phyloP scores from a whole-genome alignment of 2,888 invertebrate genomes.

The Penaeus monodon region DNA sequence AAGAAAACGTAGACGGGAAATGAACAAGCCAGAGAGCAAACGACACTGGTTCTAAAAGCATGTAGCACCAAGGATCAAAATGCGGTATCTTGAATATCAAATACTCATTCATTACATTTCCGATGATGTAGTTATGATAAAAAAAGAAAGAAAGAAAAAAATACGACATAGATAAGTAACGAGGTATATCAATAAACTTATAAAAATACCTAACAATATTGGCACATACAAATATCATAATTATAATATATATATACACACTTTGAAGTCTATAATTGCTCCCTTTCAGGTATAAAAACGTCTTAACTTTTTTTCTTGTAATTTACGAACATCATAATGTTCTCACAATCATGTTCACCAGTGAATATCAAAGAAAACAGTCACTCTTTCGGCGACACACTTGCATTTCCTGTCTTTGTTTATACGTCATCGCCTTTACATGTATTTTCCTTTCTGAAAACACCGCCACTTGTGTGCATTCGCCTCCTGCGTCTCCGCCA shows the following conservation, averaged over 20 bases:
- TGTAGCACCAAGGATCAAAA: slow-evolving; percentile 57
- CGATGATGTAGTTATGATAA: slow-evolving; percentile 35
- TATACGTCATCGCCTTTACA: no score
- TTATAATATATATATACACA: slow-evolving; percentile 16
- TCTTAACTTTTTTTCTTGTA: no score
- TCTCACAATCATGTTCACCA: no score
- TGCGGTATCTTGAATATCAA: slow-evolving; percentile 49
- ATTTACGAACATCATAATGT: no score
- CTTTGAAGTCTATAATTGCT: neutral
- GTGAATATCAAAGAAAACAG: no score
- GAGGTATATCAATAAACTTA: slow-evolving; percentile 62
- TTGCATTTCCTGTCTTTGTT: no score
- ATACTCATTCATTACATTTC: slow-evolving; percentile 31
- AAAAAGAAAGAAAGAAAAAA: slow-evolving; percentile 18
- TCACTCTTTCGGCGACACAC: no score
- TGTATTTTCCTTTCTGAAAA: no score
- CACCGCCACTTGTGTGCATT: no score
- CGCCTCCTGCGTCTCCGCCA: no score
- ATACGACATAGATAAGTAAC: slow-evolving; percentile 57
- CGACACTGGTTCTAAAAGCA: slow-evolving; percentile 35
- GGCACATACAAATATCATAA: slow-evolving; percentile 52
- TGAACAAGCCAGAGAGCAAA: slow-evolving; percentile 36
- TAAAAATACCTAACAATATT: slow-evolving; percentile 60
- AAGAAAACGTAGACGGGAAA: neutral
- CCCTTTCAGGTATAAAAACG: no score